Base-by-base conservation (phyloP, 2,797 vertebrate species). In the Girardinus metallicus region DNA sequence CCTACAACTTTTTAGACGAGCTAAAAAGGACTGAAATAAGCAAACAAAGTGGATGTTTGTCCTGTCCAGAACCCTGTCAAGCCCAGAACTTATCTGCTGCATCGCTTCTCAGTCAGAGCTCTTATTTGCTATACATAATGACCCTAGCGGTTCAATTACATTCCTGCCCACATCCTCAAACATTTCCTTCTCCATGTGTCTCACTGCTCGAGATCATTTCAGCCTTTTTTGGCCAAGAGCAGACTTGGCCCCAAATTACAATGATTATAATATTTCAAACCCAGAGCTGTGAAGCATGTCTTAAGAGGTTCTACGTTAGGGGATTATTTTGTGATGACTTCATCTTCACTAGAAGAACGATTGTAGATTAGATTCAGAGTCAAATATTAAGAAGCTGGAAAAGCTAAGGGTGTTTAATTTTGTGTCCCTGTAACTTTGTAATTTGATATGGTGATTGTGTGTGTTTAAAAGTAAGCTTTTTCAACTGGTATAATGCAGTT, bases 121-220 rank as follows among this genome's bases (percentile, higher is more conserved):
- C 80, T 88, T 89, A 91, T 90, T 89, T 90, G 77, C 85, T 75
- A 76, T 88, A 74, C n/a, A n/a, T n/a, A n/a, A n/a, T n/a, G n/a
- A n/a, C 86, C 75, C 85, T 47, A 62, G 86, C 91, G 88, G 83
- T 85, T 90, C 90, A 91, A 88, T 94, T 93, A 93, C 90, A 86
- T 43, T 66, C 62, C 10, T 39, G 36, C 84, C 53, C 81, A 84
- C 86, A 80, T 88, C 84, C 75, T 90, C 80, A 86, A 87, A 89
- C 80, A 86, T 86, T 83, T 78, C 74, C 77, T 77, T 12, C 80
- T 81, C n/a, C 62, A 7, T 79, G 70, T 47, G 79, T 83, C 81
- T 83, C 74, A 23, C 34, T 83, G 79, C 74, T 82, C 13, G 49
- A 83, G 85, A 87, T 60, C 15, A 60, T 85, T 74, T 87, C 84